Percentiles rank a stretch among this genome's conserved stretches.
Conservation (phyloP, 1,140 invertebrate genomes). For the Colletes gigas region DNA sequence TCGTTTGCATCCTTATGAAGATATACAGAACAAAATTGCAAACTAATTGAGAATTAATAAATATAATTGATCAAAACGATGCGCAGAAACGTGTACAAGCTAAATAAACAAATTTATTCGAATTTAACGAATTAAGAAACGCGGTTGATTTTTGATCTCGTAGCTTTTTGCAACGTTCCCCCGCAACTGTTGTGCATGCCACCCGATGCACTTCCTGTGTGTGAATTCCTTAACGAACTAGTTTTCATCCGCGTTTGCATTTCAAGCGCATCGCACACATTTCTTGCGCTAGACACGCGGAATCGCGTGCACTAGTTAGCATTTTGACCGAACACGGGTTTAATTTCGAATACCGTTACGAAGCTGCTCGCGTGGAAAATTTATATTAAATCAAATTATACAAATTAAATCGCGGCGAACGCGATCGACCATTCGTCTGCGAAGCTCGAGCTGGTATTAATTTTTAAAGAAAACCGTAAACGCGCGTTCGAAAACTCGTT, state of each 20-base stretch:
- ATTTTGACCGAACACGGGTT: slow-evolving; percentile 35
- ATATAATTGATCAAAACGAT: too few relatives aligned
- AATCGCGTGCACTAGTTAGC: slow-evolving; percentile 33
- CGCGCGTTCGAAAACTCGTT: too few relatives aligned
- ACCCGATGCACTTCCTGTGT: slow-evolving; percentile 8
- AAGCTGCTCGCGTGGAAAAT: background rate
- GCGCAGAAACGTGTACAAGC: too few relatives aligned
- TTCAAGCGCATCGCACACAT: slow-evolving; percentile 26
- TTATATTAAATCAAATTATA: slow-evolving; percentile 1
- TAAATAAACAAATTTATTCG: too few relatives aligned
- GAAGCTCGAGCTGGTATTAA: too few relatives aligned
- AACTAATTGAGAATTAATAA: too few relatives aligned
- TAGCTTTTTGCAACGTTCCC: background rate
- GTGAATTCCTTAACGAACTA: slow-evolving; percentile 38
- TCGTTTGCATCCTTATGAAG: too few relatives aligned
- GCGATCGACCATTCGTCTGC: too few relatives aligned
- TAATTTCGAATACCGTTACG: slow-evolving; percentile 25
- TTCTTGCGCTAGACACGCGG: slow-evolving; percentile 3
- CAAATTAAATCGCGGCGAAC: background rate
- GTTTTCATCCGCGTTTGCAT: slow-evolving; percentile 32
- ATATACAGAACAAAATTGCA: too few relatives aligned
- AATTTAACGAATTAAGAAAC: too few relatives aligned
- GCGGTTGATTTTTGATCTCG: background rate
- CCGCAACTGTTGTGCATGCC: slow-evolving; percentile 15
- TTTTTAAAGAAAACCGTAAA: too few relatives aligned